Evolutionary conservation across 2,888 invertebrate genomes (phyloP).

Genomic region (Hypercompe scribonia): DNA sequence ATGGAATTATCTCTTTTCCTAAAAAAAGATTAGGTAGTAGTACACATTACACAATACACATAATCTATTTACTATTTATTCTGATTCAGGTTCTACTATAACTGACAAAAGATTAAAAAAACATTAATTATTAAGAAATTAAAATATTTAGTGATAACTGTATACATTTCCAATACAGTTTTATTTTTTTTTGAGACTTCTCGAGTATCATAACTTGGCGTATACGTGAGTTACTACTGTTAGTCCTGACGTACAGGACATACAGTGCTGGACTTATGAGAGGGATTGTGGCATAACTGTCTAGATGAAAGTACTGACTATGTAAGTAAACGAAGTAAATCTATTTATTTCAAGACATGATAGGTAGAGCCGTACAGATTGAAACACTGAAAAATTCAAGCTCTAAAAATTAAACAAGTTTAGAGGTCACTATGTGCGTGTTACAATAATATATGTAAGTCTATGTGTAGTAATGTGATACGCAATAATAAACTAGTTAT

Average conservation of each 20-base stretch:
- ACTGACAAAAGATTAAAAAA: not conserved
- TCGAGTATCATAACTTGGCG: too few species aligned
- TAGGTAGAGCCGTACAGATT: not conserved
- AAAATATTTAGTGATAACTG: too few species aligned
- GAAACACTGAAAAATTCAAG: not conserved
- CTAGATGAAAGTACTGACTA: too few species aligned
- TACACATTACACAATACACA: not conserved
- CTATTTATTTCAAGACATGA: too few species aligned
- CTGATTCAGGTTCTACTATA: not conserved
- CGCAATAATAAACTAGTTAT: not conserved
- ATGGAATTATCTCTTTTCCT: not conserved
- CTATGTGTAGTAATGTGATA: not conserved
- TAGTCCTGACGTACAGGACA: too few species aligned
- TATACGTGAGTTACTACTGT: too few species aligned
- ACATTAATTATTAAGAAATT: not conserved
- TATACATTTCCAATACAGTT: too few species aligned
- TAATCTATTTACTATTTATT: not conserved
- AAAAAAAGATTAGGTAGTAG: not conserved
- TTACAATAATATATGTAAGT: not conserved
- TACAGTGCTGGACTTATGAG: too few species aligned
- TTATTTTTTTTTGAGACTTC: too few species aligned
- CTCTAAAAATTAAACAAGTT: conserved; percentile 10
- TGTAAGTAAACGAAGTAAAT: too few species aligned
- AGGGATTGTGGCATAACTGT: too few species aligned
- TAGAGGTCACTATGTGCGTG: conserved; percentile 1